phyloP scores from a whole-genome alignment of 2,113 vertebrate species.

The Paralichthys olivaceus region DNA sequence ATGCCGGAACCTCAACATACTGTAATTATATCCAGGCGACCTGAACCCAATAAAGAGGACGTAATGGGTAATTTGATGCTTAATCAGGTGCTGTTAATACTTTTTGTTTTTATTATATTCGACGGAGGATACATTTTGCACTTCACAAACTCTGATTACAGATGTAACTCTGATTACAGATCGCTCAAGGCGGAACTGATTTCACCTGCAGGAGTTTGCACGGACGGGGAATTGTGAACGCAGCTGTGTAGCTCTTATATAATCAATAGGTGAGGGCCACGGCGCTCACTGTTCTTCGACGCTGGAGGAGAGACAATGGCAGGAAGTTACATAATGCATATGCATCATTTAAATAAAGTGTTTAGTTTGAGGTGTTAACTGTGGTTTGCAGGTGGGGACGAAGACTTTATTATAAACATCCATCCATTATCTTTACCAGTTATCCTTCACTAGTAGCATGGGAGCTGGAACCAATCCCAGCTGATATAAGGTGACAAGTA shows the following conservation, averaged over 20 bases:
- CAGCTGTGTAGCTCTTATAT: constrained; percentile 28
- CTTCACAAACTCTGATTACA: constrained; percentile 15
- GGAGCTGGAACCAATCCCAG: no score
- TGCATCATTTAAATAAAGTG: neutral
- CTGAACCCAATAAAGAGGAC: constrained; percentile 11
- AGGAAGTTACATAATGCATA: constrained; percentile 15
- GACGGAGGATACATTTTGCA: neutral
- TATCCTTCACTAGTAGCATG: no score
- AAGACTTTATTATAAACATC: no score
- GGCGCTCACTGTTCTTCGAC: constrained; percentile 9
- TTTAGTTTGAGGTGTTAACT: neutral
- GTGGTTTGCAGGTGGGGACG: no score
- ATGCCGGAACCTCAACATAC: constrained; percentile 32
- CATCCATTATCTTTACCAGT: no score
- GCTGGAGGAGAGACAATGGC: neutral
- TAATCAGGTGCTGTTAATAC: constrained; percentile 23
- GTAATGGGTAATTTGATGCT: constrained; percentile 36
- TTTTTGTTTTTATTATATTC: constrained; percentile 20
- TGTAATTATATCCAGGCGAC: constrained; percentile 43
- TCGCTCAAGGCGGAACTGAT: neutral
- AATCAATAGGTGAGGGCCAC: constrained; percentile 40
- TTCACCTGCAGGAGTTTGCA: no score
- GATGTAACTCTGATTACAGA: constrained; percentile 22
- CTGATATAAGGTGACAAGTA: no score
- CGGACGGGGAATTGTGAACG: constrained; percentile 2